These are phyloP conservation scores for Chelidonichthys spinosus DNA, from an alignment of 2,797 vertebrate species.

Conservation along the genomic window DNA sequence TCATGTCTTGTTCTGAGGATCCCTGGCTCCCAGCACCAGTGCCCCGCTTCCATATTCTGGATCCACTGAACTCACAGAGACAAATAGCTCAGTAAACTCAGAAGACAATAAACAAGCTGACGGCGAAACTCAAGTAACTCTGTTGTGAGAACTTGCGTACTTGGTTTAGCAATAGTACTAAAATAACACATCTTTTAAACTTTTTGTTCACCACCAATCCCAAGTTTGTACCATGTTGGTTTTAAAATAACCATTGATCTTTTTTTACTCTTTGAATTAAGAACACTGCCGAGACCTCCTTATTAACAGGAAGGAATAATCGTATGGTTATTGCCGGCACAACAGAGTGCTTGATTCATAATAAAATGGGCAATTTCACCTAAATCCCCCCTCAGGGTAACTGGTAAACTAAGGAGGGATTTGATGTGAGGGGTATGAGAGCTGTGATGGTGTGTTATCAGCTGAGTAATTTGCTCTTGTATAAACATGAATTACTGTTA, in stretches of 20 bases:
- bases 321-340: conserved; percentile 71
- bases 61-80: not conserved
- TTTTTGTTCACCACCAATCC: not conserved
- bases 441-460: conserved; percentile 77
- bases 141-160: not conserved
- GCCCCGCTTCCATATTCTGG: too few species aligned
- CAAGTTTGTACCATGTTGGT: not conserved
- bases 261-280: conserved; percentile 18
- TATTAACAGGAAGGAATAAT: conserved; percentile 70
- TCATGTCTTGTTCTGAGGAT: not conserved
- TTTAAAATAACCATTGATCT: conserved; percentile 38
- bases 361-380: conserved; percentile 83
- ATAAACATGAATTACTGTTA: conserved; percentile 83
- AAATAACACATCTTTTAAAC: not conserved
- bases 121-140: not conserved
- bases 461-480: conserved; percentile 82
- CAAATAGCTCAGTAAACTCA: not conserved
- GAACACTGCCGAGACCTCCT: conserved; percentile 35
- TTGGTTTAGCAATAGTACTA: not conserved
- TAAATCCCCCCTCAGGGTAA: conserved; percentile 76
- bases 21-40: too few species aligned
- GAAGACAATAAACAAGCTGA: not conserved
- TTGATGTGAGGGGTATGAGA: conserved; percentile 72
- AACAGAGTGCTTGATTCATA: conserved; percentile 76
- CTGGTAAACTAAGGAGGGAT: conserved; percentile 77